Evolutionary conservation across 2,888 invertebrate species (phyloP).

Genomic region (Panopea generosa): DNA sequence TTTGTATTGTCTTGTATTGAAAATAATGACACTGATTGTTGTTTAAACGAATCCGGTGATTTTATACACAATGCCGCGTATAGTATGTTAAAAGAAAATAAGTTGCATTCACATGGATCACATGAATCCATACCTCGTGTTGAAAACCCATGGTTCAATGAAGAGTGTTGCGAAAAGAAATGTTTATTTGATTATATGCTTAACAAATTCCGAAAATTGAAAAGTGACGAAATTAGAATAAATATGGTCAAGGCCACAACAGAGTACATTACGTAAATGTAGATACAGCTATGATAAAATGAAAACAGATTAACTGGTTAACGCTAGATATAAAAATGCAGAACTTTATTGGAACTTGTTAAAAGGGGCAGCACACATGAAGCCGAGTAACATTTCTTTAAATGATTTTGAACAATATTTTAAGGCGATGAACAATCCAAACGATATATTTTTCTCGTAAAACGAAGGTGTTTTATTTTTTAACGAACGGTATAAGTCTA

Average conservation of each 20-base stretch:
- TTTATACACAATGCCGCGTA: too few relatives aligned
- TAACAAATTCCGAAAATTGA: neutral
- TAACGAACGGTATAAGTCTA: slow-evolving; percentile 13
- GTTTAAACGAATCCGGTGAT: too few relatives aligned
- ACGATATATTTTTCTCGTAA: slow-evolving; percentile 2
- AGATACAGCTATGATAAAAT: neutral
- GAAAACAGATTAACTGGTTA: neutral
- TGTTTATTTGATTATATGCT: neutral
- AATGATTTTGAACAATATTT: slow-evolving; percentile 4
- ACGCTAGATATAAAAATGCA: slow-evolving; percentile 11
- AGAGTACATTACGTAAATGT: neutral
- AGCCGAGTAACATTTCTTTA: neutral
- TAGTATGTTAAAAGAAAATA: too few relatives aligned
- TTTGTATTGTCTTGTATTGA: too few relatives aligned
- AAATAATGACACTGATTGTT: too few relatives aligned
- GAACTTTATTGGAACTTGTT: slow-evolving; percentile 12
- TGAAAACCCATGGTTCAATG: slow-evolving; percentile 6
- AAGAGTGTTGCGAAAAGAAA: neutral
- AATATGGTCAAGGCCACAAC: neutral
- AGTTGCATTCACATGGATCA: too few relatives aligned
- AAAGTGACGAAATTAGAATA: slow-evolving; percentile 5
- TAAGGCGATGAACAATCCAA: slow-evolving; percentile 15
- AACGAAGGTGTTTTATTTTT: slow-evolving; percentile 20
- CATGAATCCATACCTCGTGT: neutral
- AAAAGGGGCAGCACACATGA: neutral